These are phyloP conservation scores for Ormia ochracea DNA, from an alignment of 2,888 invertebrate species.

Conservation along the genomic window DNA sequence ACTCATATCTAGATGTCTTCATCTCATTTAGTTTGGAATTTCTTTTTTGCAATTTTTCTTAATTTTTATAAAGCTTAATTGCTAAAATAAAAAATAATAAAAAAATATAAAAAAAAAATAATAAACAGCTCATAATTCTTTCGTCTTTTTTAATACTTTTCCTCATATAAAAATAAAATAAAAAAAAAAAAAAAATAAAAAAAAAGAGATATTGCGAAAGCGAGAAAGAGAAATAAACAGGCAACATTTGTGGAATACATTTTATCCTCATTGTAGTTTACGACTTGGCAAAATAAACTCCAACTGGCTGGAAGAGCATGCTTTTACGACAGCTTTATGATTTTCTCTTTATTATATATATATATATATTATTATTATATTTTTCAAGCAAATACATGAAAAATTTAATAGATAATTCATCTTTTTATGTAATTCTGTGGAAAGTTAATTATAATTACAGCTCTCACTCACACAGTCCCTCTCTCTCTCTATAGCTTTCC, in stretches of 20 bases:
- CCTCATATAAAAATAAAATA: too few relatives aligned
- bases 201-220: neutral
- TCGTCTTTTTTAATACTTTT: neutral
- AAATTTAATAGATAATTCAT: conserved; percentile 39
- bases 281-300: conserved; percentile 8
- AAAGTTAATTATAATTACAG: conserved; percentile 48
- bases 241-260: neutral
- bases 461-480: neutral
- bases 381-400: conserved; percentile 21
- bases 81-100: conserved; percentile 2
- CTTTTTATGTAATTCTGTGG: conserved; percentile 19
- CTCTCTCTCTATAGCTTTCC: neutral
- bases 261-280: conserved; percentile 39
- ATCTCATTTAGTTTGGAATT: neutral
- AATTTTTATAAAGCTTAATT: conserved; percentile 47
- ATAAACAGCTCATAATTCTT: conserved; percentile 34
- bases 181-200: too few relatives aligned
- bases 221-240: neutral
- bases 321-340: conserved; percentile 30
- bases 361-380: neutral
- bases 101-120: neutral
- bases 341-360: neutral
- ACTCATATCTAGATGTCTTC: neutral
- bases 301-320: conserved; percentile 2
- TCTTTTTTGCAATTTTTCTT: conserved; percentile 43